Base-by-base conservation (phyloP, 1,140 invertebrate species). In the Hyles euphorbiae region DNA sequence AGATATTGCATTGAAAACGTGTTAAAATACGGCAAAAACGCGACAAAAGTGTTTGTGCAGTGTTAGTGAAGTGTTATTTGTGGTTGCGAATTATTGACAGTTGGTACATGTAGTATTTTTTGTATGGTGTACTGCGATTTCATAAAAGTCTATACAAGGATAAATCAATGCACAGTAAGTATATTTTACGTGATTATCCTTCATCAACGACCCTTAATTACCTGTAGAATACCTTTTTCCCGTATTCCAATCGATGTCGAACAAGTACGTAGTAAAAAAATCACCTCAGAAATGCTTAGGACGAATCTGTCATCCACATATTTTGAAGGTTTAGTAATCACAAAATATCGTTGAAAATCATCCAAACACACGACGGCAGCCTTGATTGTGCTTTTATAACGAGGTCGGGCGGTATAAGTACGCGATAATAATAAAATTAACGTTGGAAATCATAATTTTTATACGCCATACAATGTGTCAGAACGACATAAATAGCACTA, bases 91-190 rank as follows among this genome's bases (percentile, higher is more conserved):
- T 8, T 52, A 52, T 22, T 8, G 56, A 34, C 10, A 9, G 22
- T 10, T 34, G 33, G 32, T 52, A 52, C 1, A 40, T 40, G 36
- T 40, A 40, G 36, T 8, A 40, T 5, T 40, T 40, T 52, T 52
- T 52, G 22, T 32, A 52, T 34, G 33, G 50, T 52, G 33, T 10
- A 34, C 32, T 34, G n/a, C n/a, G 33, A 52, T 52, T 52, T 52
- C 50, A 34, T n/a, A 3, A 9, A 52, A 34, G 7, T 52, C 33
- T n/a, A n/a, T 22, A 10, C 32, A 52, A 10, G 32, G 33, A 52
- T 52, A 67, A 68, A 68, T 82, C 76, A 70, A 85, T 85, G 82
- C 76, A 85, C 72, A 71, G 80, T 85, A 81, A 57, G 58, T 65
- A 56, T 49, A 40, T 53, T 60, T 65, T 22, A 40, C n/a, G 2